These are phyloP conservation scores for Eremobia ochroleuca DNA, from an alignment of 2,888 invertebrate genomes.

Conservation along the genomic window DNA sequence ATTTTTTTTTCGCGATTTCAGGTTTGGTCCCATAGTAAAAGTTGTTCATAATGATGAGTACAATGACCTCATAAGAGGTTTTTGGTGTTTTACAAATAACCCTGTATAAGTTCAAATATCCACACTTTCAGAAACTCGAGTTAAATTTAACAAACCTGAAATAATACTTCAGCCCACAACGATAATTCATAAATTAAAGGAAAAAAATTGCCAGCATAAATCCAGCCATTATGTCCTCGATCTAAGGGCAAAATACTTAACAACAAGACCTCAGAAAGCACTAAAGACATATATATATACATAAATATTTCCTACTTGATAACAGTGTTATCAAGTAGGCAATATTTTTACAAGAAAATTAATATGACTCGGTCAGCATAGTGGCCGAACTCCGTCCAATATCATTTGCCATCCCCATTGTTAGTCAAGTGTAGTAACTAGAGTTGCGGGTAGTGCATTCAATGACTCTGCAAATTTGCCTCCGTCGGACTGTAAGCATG, in stretches of 20 bases:
- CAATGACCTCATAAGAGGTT: too few species aligned
- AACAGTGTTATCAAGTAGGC: constrained; percentile 2
- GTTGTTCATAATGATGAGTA: too few species aligned
- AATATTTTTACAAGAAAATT: constrained; percentile 49
- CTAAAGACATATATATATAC: too few species aligned
- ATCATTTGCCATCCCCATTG: constrained; percentile 62
- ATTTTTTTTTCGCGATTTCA: too few species aligned
- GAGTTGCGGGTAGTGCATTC: constrained; percentile 70
- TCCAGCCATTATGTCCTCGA: background rate
- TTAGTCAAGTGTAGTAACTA: constrained; percentile 68
- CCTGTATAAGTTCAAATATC: too few species aligned
- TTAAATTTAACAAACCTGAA: background rate
- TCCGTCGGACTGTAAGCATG: constrained; percentile 66
- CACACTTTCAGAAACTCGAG: background rate
- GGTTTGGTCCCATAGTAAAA: too few species aligned
- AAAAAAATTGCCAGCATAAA: constrained; percentile 21
- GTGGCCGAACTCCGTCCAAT: constrained; percentile 37
- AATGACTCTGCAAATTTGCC: constrained; percentile 79
- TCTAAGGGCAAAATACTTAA: constrained; percentile 4
- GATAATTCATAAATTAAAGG: constrained; percentile 36
- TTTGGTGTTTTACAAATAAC: too few species aligned
- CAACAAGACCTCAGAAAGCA: constrained; percentile 10
- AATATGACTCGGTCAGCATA: constrained; percentile 48
- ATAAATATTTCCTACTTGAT: too few species aligned
- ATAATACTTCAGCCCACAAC: background rate